Evolutionary conservation across 2,113 vertebrate species (phyloP), one percentile per base, ranked within the genome.

Genomic region (Anguilla rostrata): DNA sequence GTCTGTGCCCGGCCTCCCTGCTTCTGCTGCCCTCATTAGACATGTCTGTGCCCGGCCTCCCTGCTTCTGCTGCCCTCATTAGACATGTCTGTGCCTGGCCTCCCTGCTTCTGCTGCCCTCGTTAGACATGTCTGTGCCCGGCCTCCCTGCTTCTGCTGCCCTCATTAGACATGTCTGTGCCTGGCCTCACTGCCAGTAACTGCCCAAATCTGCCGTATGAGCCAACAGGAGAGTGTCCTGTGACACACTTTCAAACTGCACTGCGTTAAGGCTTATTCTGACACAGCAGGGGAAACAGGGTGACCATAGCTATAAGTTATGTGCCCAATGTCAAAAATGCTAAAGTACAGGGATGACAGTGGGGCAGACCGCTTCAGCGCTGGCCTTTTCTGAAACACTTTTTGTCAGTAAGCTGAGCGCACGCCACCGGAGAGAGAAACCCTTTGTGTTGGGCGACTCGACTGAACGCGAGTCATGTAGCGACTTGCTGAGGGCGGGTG

Each of bases 401-500:
- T 91, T 84, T 81, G 81, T 87, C 84, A 83, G 22, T 14, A n/a
- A 75, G 66, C 85, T 89, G 46, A 85, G 86, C 12, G 12, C 18
- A 57, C 34, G 46, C 29, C 49, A 75, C 15, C 71, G 4, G 71
- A 34, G 12, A 75, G 81, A 80, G 39, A 29, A 41, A 63, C 49
- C n/a, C 39, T 39, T 82, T 41, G 43, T 82, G 22, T 86, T n/a
- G 41, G 2, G 78, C 83, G 82, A 88, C 39, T 83, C 89, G 86
- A 90, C 83, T 84, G 60, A 39, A 7, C 88, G 57, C 83, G 39
- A 43, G 57, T 89, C 94, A 60, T 88, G 95, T 90, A 89, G 56
- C 39, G 34, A 92, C 95, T 87, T 40, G 92, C 88, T 88, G 84
- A 85, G 83, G 84, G 80, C 89, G 83, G 84, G 81, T 89, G 87